Percentiles rank a stretch among this genome's conserved stretches.
Evolutionary conservation across 2,888 invertebrate genomes (phyloP).

Genomic region (Agapostemon virescens): DNA sequence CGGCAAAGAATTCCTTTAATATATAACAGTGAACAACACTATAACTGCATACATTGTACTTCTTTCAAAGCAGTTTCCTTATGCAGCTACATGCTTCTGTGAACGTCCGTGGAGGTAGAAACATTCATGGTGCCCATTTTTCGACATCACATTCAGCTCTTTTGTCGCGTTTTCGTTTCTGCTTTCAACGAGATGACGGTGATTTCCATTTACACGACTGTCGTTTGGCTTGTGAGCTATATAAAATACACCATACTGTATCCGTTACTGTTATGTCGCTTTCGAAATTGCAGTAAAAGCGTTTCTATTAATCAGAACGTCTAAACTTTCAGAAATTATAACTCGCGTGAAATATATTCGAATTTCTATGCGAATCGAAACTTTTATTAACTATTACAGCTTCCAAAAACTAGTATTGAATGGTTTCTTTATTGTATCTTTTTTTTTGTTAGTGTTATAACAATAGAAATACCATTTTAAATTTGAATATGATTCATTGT

Average conservation of each 20-base stretch:
- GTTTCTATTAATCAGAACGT: not conserved
- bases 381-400: not conserved
- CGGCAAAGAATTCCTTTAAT: not conserved
- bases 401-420: not conserved
- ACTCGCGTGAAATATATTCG: not conserved
- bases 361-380: not conserved
- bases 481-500: too few relatives aligned
- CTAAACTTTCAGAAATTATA: not conserved
- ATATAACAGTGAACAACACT: not conserved
- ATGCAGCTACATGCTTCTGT: not conserved
- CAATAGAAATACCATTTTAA: too few relatives aligned
- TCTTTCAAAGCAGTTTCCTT: conserved; percentile 4
- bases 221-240: not conserved
- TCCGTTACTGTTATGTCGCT: not conserved
- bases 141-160: conserved; percentile 9
- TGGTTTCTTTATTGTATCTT: not conserved
- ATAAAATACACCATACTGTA: conserved; percentile 9
- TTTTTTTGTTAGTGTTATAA: too few relatives aligned
- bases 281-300: not conserved
- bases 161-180: conserved; percentile 10
- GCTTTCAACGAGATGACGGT: conserved; percentile 6
- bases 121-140: conserved; percentile 9
- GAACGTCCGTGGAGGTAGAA: conserved; percentile 1
- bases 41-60: not conserved
- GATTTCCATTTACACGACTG: conserved; percentile 7